Percentiles rank a stretch among this genome's conserved stretches.
Evolutionary conservation across 37 sponge, comb jelly and placozoan genomes (phyloP).

Genomic region (Chondrosia reniformis): DNA sequence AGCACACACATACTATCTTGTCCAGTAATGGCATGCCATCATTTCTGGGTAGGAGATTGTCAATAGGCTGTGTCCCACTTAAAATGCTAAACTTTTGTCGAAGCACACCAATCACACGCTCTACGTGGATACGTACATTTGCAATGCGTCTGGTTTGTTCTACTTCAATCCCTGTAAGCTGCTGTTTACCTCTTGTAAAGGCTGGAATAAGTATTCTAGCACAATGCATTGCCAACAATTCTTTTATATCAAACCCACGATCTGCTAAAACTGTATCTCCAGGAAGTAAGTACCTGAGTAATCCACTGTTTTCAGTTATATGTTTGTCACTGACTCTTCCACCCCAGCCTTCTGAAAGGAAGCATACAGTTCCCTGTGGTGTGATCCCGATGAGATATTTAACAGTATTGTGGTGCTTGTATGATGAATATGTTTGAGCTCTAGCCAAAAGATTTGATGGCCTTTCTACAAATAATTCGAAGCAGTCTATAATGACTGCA

Average conservation of each 20-base stretch:
- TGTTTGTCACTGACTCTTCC: slow-evolving; percentile 69
- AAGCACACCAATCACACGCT: not conserved
- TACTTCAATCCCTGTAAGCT: slow-evolving; percentile 43
- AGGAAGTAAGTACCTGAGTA: slow-evolving; percentile 52
- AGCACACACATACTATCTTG: not conserved
- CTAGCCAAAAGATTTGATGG: slow-evolving; percentile 50
- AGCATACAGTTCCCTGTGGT: slow-evolving; percentile 68
- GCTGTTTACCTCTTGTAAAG: slow-evolving; percentile 64
- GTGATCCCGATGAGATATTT: slow-evolving; percentile 61
- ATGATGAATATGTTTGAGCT: slow-evolving; percentile 47
- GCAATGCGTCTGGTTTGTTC: slow-evolving; percentile 43
- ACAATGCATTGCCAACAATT: slow-evolving; percentile 47
- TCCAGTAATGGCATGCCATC: not conserved
- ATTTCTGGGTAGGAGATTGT: not conserved
- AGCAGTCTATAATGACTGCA: slow-evolving; percentile 65
- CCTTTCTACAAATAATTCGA: slow-evolving; percentile 63
- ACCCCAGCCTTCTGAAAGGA: slow-evolving; percentile 59
- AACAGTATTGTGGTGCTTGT: slow-evolving; percentile 67
- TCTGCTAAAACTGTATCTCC: slow-evolving; percentile 74
- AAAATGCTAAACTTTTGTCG: not conserved
- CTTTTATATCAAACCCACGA: slow-evolving; percentile 69
- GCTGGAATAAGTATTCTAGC: slow-evolving; percentile 60
- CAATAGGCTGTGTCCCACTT: not conserved
- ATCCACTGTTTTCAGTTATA: slow-evolving; percentile 57
- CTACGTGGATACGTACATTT: not conserved